Evolutionary conservation across 2,888 invertebrate species (phyloP).

Genomic region (Brachypalpus laphriformis): DNA sequence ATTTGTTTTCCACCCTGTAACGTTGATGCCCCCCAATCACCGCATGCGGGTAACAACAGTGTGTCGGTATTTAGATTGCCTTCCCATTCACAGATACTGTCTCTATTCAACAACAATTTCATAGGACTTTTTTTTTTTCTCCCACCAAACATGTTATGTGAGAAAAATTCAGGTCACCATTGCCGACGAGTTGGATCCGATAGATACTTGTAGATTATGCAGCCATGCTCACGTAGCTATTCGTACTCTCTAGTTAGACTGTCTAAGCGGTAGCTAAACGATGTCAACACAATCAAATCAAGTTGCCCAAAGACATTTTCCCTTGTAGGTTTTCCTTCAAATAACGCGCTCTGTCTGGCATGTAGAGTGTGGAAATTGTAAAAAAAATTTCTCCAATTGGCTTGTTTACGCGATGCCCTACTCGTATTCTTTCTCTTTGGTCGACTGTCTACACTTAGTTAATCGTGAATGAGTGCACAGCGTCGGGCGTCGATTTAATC

Average conservation of each 20-base stretch:
- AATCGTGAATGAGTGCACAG: conserved; percentile 21
- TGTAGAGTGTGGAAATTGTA: conserved; percentile 40
- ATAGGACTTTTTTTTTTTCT: conserved; percentile 12
- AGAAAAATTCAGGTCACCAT: conserved; percentile 70
- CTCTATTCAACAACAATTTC: conserved; percentile 51
- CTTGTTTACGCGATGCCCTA: background rate
- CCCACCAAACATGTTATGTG: conserved; percentile 62
- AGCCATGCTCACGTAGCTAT: conserved; percentile 62
- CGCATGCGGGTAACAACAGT: conserved; percentile 37
- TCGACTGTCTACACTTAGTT: conserved; percentile 9
- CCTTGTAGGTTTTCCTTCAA: conserved; percentile 42
- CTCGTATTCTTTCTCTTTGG: conserved; percentile 1
- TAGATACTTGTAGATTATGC: conserved; percentile 65
- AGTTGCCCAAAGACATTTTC: conserved; percentile 52
- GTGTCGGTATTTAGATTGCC: conserved; percentile 35
- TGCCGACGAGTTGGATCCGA: conserved; percentile 50
- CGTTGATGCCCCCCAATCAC: conserved; percentile 1
- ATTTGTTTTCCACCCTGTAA: conserved; percentile 23
- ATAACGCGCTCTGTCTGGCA: conserved; percentile 41
- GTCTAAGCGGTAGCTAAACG: conserved; percentile 31
- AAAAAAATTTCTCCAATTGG: conserved; percentile 41
- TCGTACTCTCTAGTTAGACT: conserved; percentile 25
- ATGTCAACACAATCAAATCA: conserved; percentile 63
- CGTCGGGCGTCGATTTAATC: background rate
- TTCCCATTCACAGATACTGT: conserved; percentile 61